These are phyloP conservation scores for Oncorhynchus mykiss DNA, from an alignment of 2,113 vertebrate genomes.

Conservation along the genomic window DNA sequence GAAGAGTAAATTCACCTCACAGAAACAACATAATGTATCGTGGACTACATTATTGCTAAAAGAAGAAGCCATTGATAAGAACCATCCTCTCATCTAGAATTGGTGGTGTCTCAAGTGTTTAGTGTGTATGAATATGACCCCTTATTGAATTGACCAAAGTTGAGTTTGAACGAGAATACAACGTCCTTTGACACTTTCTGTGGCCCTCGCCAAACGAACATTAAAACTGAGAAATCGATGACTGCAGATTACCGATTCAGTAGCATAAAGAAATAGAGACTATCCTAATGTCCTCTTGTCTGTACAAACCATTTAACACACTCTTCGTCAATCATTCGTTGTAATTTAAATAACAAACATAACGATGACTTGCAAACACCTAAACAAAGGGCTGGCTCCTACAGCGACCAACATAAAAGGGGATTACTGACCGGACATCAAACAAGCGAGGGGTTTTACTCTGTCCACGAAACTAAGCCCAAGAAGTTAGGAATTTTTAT, in stretches of 20 bases:
- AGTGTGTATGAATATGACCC: conserved; percentile 29
- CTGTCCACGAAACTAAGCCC: too few species aligned
- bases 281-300: conserved; percentile 21
- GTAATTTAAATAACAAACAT: conserved; percentile 37
- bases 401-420: not conserved
- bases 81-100: not conserved
- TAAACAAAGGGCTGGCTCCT: conserved; percentile 14
- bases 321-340: conserved; percentile 36
- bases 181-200: conserved; percentile 15
- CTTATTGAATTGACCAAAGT: conserved; percentile 42
- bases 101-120: conserved; percentile 21
- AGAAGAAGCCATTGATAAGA: conserved; percentile 32
- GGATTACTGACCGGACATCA: not conserved
- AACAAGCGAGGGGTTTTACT: too few species aligned
- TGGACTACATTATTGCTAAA: conserved; percentile 35
- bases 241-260: conserved; percentile 54
- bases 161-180: conserved; percentile 22
- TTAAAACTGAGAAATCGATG: conserved; percentile 54
- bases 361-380: conserved; percentile 22
- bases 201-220: conserved; percentile 39
- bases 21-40: conserved; percentile 25
- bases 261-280: conserved; percentile 40
- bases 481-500: too few species aligned
- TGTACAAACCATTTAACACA: conserved; percentile 50
- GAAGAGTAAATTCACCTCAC: conserved; percentile 31